Percentiles rank a stretch among this genome's conserved stretches.
These are phyloP conservation scores for Larimichthys polyactis DNA, from an alignment of 2,113 vertebrate species.

Conservation along the genomic window DNA sequence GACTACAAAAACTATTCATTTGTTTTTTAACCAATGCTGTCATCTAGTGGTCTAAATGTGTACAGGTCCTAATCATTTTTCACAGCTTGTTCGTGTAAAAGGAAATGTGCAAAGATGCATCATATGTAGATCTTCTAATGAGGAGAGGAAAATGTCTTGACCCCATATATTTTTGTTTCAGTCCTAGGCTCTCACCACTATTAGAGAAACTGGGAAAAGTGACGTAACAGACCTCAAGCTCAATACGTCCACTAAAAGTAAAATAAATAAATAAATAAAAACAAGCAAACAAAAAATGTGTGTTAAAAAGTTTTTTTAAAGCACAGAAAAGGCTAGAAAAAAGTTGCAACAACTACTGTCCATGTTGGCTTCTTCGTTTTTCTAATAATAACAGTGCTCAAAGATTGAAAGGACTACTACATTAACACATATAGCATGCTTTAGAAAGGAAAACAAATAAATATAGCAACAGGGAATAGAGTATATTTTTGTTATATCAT, in stretches of 20 bases:
- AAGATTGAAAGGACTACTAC: not conserved
- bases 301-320: not conserved
- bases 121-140: not conserved
- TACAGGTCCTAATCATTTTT: not conserved
- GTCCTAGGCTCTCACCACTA: not conserved
- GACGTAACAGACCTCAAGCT: not conserved
- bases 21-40: constrained; percentile 65
- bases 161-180: not conserved
- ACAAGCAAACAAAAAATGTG: not conserved
- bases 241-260: not conserved
- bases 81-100: not conserved
- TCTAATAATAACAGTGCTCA: not conserved
- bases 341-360: not conserved
- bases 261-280: not conserved
- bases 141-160: not conserved
- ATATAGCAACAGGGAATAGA: not conserved
- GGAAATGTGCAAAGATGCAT: not conserved
- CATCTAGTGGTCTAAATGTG: constrained; percentile 73
- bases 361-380: not conserved
- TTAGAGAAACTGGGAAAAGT: not conserved
- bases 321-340: not conserved
- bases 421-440: not conserved
- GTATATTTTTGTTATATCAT: not conserved
- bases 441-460: not conserved
- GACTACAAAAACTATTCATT: not conserved